Evolutionary conservation across 2,113 vertebrate genomes (phyloP), one percentile per base, ranked within the genome.

Genomic region (Suncus etruscus): DNA sequence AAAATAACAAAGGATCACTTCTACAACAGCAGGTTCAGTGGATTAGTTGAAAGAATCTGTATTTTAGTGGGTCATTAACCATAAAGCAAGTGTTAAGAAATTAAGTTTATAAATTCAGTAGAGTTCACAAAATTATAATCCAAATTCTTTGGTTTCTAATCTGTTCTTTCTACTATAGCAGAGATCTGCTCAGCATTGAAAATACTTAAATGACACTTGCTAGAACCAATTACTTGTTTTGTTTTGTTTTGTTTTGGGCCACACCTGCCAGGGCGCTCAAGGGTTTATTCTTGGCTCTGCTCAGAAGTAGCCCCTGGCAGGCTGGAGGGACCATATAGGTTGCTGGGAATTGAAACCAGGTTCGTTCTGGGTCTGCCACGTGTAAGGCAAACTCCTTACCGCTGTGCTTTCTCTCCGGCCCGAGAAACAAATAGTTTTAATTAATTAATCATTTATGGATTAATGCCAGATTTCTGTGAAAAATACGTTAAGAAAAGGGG

Each of bases 21-120:
- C 3, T 1, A 3, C 0, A 14, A 10, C 14, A 12, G 25, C 22
- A 10, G 1, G 39, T 16, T 58, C 10, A 25, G 0, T 39, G 25
- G 10, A n/a, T 50, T 39, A 39, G 31, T 48, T 54, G 4, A 6
- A 18, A 72, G 77, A 81, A 15, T 24, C 18, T 45, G 27, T 2
- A 27, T 25, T 16, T 22, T 3, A 68, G 22, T 25, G n/a, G 4
- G 6, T 18, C 32, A 70, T 85, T 50, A 73, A 68, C 8, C 47
- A 0, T 11, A 50, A 78, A 11, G 2, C 39, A 24, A 58, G 7
- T n/a, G 11, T 87, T 83, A 73, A 80, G 22, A 74, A 84, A 83
- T 27, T 18, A 39, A 54, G 11, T 39, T 70, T 78, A 29, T 45
- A 8, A 68, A 27, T 29, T 61, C 10, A 80, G 3, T 8, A 54